These are phyloP conservation scores for Sitodiplosis mosellana DNA, from an alignment of 1,140 invertebrate species.

Conservation along the genomic window DNA sequence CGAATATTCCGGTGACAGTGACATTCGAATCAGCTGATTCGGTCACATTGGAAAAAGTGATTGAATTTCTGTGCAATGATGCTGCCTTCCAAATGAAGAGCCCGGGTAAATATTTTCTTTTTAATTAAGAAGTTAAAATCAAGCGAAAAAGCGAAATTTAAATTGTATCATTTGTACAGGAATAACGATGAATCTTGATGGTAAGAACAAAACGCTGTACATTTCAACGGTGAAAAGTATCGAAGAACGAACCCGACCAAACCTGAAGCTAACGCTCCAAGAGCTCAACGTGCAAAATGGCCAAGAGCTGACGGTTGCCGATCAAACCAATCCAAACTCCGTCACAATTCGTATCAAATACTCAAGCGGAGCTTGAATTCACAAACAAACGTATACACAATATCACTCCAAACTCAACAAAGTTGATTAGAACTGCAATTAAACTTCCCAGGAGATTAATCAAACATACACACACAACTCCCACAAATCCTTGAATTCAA, in stretches of 20 bases:
- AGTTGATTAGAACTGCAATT: too few species aligned
- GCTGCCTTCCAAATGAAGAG: conserved; percentile 67
- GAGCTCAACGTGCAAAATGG: conserved; percentile 71
- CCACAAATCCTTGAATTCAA: too few species aligned
- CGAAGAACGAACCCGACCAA: conserved; percentile 67
- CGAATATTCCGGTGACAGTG: conserved; percentile 50
- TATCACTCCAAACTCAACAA: too few species aligned
- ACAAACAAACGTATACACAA: too few species aligned
- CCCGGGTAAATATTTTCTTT: conserved; percentile 47
- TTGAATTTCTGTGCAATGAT: conserved; percentile 58
- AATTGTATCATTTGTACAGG: conserved; percentile 25
- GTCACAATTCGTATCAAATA: conserved; percentile 48
- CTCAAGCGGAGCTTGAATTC: conserved; percentile 33
- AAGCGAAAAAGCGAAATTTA: too few species aligned
- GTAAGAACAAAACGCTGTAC: conserved; percentile 81
- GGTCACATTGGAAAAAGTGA: conserved; percentile 66
- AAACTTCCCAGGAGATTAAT: too few species aligned
- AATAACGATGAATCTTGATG: conserved; percentile 56
- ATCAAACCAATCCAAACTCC: conserved; percentile 71
- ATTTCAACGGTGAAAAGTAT: conserved; percentile 80
- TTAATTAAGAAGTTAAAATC: conserved; percentile 1
- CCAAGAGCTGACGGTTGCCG: conserved; percentile 71
- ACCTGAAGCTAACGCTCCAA: conserved; percentile 68
- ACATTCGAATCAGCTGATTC: conserved; percentile 43
- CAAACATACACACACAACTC: too few species aligned